phyloP scores from a whole-genome alignment of 2,113 vertebrate genomes.

The Menidia beryllina region DNA sequence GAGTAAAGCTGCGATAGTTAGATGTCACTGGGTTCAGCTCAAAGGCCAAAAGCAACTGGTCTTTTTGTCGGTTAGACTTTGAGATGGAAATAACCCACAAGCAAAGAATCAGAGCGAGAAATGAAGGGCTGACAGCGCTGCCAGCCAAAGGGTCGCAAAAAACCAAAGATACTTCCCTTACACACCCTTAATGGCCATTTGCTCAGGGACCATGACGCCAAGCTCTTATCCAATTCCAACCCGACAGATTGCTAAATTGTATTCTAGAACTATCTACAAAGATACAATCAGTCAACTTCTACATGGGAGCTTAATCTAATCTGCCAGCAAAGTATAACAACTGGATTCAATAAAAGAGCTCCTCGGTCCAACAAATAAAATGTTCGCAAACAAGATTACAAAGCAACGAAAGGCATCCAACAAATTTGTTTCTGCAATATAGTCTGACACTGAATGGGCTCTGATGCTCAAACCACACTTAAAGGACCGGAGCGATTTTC shows the following conservation, averaged over 20 bases:
- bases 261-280: constrained; percentile 53
- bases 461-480: constrained; percentile 65
- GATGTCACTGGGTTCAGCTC: constrained; percentile 63
- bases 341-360: constrained; percentile 53
- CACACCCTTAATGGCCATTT: constrained; percentile 47
- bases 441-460: constrained; percentile 56
- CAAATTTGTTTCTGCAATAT: constrained; percentile 55
- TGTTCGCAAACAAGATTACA: constrained; percentile 28
- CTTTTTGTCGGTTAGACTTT: constrained; percentile 73
- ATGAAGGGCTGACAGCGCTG: constrained; percentile 31
- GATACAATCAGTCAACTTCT: constrained; percentile 38
- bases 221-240: constrained; percentile 51
- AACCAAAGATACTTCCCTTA: constrained; percentile 47
- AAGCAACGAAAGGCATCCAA: constrained; percentile 44
- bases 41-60: constrained; percentile 77
- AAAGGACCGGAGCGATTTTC: constrained; percentile 67
- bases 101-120: constrained; percentile 50
- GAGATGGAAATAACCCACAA: constrained; percentile 75
- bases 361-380: constrained; percentile 40
- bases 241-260: constrained; percentile 41
- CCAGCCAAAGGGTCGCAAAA: constrained; percentile 50
- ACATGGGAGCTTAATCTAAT: constrained; percentile 47
- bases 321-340: not conserved
- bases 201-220: constrained; percentile 35
- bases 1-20: constrained; percentile 73